phyloP scores from a whole-genome alignment of 2,888 invertebrate genomes.

The Drosophila leonis region DNA sequence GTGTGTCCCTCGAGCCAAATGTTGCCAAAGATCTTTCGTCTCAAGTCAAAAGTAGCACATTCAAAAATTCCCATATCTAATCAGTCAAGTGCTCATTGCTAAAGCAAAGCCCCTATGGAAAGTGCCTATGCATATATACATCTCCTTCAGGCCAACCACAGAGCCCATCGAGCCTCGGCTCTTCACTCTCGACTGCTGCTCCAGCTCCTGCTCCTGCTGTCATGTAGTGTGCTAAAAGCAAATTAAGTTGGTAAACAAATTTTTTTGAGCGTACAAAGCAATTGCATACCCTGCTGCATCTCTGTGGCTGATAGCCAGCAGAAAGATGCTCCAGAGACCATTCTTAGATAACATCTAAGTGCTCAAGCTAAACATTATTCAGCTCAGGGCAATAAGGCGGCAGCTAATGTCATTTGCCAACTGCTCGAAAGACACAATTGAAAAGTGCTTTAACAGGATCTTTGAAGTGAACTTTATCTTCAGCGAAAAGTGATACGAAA shows the following conservation, averaged over 20 bases:
- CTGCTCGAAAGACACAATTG: neutral
- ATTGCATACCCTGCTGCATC: slow-evolving; percentile 10
- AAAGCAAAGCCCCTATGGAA: neutral
- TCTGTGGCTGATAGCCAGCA: neutral
- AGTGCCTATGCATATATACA: slow-evolving; percentile 1
- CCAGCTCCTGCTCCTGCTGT: neutral
- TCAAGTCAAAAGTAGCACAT: slow-evolving; percentile 4
- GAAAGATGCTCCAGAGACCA: slow-evolving; percentile 7
- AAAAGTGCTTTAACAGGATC: neutral
- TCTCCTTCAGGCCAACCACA: neutral
- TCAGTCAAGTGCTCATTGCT: slow-evolving; percentile 36
- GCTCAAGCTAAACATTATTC: slow-evolving; percentile 1
- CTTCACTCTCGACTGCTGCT: neutral
- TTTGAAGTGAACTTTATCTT: neutral
- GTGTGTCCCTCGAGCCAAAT: slow-evolving; percentile 7
- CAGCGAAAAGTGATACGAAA: neutral
- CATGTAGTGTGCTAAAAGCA: slow-evolving; percentile 14
- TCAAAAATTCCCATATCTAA: slow-evolving; percentile 42
- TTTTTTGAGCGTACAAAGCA: neutral
- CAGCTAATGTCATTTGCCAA: slow-evolving; percentile 10
- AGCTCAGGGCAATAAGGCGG: neutral
- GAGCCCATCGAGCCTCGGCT: neutral
- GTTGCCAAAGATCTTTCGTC: slow-evolving; percentile 10
- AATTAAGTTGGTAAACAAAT: slow-evolving; percentile 14
- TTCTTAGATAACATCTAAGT: neutral